Percentiles rank a stretch among this genome's conserved stretches.
Conservation (phyloP, 1,140 invertebrate species). For the Lasioglossum albipes region DNA sequence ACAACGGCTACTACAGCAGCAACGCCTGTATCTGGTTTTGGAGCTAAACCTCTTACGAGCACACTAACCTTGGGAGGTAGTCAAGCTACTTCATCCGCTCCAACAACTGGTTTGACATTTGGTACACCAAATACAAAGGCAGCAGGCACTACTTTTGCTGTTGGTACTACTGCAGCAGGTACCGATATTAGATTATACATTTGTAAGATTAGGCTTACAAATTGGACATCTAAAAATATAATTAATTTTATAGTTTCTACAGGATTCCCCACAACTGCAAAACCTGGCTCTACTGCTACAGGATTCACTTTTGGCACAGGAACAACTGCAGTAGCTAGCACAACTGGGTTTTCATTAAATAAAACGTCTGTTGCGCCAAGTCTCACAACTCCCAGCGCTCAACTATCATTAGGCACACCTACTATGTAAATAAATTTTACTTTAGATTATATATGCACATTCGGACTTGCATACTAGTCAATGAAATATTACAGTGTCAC, state of each 20-base stretch:
- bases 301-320: slow-evolving; percentile 64
- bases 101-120: slow-evolving; percentile 51
- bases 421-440: slow-evolving; percentile 76
- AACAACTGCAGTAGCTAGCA: slow-evolving; percentile 42
- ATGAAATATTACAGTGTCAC: slow-evolving; percentile 70
- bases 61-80: slow-evolving; percentile 21
- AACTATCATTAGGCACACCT: slow-evolving; percentile 74
- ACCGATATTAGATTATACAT: slow-evolving; percentile 59
- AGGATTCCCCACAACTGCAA: slow-evolving; percentile 35
- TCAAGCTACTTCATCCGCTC: slow-evolving; percentile 32
- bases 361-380: slow-evolving; percentile 70
- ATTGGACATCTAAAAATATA: neutral
- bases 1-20: slow-evolving; percentile 47
- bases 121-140: slow-evolving; percentile 41
- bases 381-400: slow-evolving; percentile 74
- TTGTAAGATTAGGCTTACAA: too few species aligned
- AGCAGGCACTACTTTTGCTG: slow-evolving; percentile 56
- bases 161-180: slow-evolving; percentile 52
- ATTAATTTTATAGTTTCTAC: slow-evolving; percentile 52
- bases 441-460: slow-evolving; percentile 7
- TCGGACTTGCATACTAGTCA: slow-evolving; percentile 47
- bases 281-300: slow-evolving; percentile 50
- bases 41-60: slow-evolving; percentile 46
- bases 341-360: slow-evolving; percentile 56
- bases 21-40: slow-evolving; percentile 63